These are phyloP conservation scores for Zaprionus lineosus DNA, from an alignment of 2,888 invertebrate species.

Conservation along the genomic window DNA sequence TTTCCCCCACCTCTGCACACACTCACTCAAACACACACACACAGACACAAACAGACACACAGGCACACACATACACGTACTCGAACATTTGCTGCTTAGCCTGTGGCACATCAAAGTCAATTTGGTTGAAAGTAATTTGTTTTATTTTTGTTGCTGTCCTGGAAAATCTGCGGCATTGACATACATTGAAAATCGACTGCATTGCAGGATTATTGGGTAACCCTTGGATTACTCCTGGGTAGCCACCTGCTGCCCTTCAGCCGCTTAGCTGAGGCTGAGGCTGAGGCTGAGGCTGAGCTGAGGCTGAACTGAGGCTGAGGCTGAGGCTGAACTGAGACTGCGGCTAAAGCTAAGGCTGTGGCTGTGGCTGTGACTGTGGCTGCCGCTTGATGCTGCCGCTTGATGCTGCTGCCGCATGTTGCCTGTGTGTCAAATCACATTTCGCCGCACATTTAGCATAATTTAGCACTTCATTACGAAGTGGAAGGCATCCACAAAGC, in stretches of 20 bases:
- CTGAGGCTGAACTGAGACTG: no score
- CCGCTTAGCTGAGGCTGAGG: no score
- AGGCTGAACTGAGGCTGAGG: no score
- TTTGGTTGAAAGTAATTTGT: constrained; percentile 59
- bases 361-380: neutral
- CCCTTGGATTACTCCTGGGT: constrained; percentile 12
- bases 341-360: no score
- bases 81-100: neutral
- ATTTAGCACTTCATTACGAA: constrained; percentile 67
- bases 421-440: constrained; percentile 49
- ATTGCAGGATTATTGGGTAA: constrained; percentile 32
- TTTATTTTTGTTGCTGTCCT: constrained; percentile 24
- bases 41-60: neutral
- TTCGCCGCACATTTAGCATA: constrained; percentile 65
- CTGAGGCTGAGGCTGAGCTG: no score
- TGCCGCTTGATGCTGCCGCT: neutral
- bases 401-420: neutral
- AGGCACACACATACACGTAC: neutral
- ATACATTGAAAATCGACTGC: constrained; percentile 27
- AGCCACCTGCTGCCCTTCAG: neutral
- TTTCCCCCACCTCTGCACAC: neutral
- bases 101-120: constrained; percentile 35
- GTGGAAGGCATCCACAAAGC: constrained; percentile 17
- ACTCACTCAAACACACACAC: neutral
- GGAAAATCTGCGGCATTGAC: constrained; percentile 5